A percentile compares a stretch with the other conserved stretches of the same genome.
Conservation (phyloP, 2,888 invertebrate genomes). For the Corythucha ciliata region DNA sequence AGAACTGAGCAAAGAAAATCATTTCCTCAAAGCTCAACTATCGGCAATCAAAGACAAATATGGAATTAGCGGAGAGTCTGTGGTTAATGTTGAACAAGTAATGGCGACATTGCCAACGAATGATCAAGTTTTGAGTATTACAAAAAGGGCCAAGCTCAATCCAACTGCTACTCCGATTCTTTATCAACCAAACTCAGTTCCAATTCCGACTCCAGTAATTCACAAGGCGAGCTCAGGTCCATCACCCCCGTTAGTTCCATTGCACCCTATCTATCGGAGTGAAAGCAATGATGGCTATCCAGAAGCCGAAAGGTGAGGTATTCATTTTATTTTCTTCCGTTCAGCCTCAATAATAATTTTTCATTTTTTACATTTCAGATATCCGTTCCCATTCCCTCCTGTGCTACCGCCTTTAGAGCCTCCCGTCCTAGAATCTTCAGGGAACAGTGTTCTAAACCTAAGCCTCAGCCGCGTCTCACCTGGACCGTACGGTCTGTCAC, state of each 20-base stretch:
- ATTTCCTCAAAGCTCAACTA: slow-evolving; percentile 83
- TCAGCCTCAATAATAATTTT: too few species aligned
- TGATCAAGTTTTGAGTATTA: slow-evolving; percentile 74
- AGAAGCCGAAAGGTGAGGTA: slow-evolving; percentile 27
- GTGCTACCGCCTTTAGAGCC: slow-evolving; percentile 44
- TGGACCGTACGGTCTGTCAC: slow-evolving; percentile 59
- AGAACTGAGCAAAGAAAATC: slow-evolving; percentile 90
- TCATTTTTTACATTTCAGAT: too few species aligned
- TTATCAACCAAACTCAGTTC: slow-evolving; percentile 45
- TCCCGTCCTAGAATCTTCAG: slow-evolving; percentile 36
- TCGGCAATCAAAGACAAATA: slow-evolving; percentile 88
- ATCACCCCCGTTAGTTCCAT: slow-evolving; percentile 37
- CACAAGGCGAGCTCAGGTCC: slow-evolving; percentile 47
- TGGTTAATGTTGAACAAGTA: slow-evolving; percentile 82
- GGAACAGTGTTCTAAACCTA: slow-evolving; percentile 43
- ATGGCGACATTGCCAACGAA: slow-evolving; percentile 73
- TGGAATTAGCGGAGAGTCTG: slow-evolving; percentile 76
- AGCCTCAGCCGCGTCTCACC: slow-evolving; percentile 43
- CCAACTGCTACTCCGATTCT: slow-evolving; percentile 43
- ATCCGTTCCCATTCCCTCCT: slow-evolving; percentile 45
- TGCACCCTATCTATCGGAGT: too few species aligned
- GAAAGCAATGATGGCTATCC: too few species aligned
- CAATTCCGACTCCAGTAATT: slow-evolving; percentile 51
- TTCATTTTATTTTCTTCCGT: too few species aligned
- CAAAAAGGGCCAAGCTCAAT: slow-evolving; percentile 58